A percentile compares a stretch with the other conserved stretches of the same genome.
These are phyloP conservation scores for Epinotia brunnichana DNA, from an alignment of 2,888 invertebrate species.

Conservation along the genomic window DNA sequence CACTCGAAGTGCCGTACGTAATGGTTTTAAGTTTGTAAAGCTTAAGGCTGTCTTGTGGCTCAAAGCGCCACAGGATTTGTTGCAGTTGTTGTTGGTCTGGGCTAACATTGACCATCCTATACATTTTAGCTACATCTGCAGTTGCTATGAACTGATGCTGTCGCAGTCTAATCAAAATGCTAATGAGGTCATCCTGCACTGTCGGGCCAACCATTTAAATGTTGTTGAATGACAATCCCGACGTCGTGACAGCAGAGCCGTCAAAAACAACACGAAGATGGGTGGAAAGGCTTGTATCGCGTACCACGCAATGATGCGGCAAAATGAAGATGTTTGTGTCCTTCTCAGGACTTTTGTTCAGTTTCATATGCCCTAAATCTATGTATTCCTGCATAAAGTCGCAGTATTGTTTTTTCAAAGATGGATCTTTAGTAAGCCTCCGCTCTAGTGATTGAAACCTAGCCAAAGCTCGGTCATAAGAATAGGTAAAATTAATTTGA, in stretches of 20 bases:
- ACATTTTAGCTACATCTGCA: too few relatives aligned
- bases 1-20: slow-evolving; percentile 28
- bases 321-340: not conserved
- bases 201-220: slow-evolving; percentile 44
- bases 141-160: slow-evolving; percentile 21
- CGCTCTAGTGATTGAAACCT: too few relatives aligned
- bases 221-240: slow-evolving; percentile 44
- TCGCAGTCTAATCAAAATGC: slow-evolving; percentile 16
- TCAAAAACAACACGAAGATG: slow-evolving; percentile 47
- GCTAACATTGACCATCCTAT: not conserved
- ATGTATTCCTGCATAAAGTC: slow-evolving; percentile 45
- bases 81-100: slow-evolving; percentile 19
- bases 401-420: slow-evolving; percentile 15
- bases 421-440: too few relatives aligned
- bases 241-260: slow-evolving; percentile 40
- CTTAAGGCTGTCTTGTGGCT: slow-evolving; percentile 9
- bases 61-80: slow-evolving; percentile 32
- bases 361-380: slow-evolving; percentile 25
- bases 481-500: too few relatives aligned
- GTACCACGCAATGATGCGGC: slow-evolving; percentile 45
- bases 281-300: slow-evolving; percentile 41
- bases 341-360: not conserved
- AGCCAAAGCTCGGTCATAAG: too few relatives aligned
- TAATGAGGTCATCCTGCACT: slow-evolving; percentile 12
- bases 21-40: slow-evolving; percentile 19